Base-by-base conservation (phyloP, 2,113 vertebrate genomes). In the Callipepla californica region DNA sequence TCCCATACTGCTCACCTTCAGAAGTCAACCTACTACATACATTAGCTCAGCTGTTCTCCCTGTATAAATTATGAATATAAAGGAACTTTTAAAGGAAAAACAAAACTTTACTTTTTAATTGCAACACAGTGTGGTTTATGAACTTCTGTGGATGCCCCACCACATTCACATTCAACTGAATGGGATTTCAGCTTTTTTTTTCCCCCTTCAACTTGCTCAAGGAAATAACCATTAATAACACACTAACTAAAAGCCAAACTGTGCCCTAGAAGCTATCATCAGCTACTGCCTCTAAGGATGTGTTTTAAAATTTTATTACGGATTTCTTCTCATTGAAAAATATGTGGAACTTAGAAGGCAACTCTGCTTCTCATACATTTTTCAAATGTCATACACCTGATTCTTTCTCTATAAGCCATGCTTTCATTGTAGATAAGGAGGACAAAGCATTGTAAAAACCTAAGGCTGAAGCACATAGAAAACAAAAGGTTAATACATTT, bases 1-100 rank as follows among this genome's bases (percentile, higher is more conserved):
- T 77, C 76, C 51, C 86, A 79, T 61, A 30, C 48, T 38, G 51
- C 63, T 87, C 66, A 83, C 78, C 66, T 88, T 88, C 70, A 78
- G 45, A 92, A 89, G 63, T 44, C 61, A 32, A 42, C 59, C 68
- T 34, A 34, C 44, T 69, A 28, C 38, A 80, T 51, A 61, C 38
- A 87, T 55, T 51, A 85, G 18, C 36, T 81, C 73, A 30, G n/a
- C 21, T 88, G 15, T 2, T 87, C 69, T 85, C 50, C 34, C 48
- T 77, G 21, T 7, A 55, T 9, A 59, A 77, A 59, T 82, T 42
- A 74, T n/a, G 44, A 81, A 53, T 9, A 16, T 8, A 63, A 51
- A 87, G 17, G 9, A 83, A 59, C 26, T 77, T 77, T 11, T 70
- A 12, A 58, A 38, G 28, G 20, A 62, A 80, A 81, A 79, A 4